Percentiles rank a stretch among this genome's conserved stretches.
Conservation (phyloP, 2,113 vertebrate genomes). For the Oxyura jamaicensis region DNA sequence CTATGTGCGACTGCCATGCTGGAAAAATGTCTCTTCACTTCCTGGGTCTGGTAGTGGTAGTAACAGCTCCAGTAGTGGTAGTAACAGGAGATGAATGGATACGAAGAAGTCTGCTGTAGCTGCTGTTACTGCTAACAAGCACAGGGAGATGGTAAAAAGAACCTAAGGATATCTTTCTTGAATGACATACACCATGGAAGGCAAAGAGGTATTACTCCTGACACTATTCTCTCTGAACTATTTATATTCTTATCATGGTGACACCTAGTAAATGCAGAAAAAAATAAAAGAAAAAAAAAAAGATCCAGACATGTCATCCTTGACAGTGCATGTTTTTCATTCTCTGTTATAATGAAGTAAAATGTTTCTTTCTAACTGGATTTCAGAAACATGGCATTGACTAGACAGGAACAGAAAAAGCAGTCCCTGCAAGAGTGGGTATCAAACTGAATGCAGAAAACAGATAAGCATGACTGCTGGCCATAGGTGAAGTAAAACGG, state of each 20-base stretch:
- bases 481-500: not conserved
- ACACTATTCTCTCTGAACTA: not conserved
- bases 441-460: not conserved
- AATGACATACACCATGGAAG: not conserved
- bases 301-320: not conserved
- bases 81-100: not conserved
- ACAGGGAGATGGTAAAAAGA: not conserved
- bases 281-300: not conserved
- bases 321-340: not conserved
- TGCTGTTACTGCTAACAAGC: not conserved
- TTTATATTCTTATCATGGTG: too few species aligned
- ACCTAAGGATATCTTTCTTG: not conserved
- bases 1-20: not conserved
- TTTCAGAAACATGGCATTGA: not conserved
- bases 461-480: not conserved
- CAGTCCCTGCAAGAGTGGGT: not conserved
- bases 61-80: not conserved
- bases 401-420: not conserved
- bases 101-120: not conserved
- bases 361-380: not conserved
- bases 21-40: not conserved
- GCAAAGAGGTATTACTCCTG: not conserved
- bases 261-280: not conserved
- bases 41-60: not conserved
- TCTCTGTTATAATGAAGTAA: not conserved